These are phyloP conservation scores for Caenorhabditis japonica DNA, from an alignment of 2,888 invertebrate genomes.

Conservation along the genomic window DNA sequence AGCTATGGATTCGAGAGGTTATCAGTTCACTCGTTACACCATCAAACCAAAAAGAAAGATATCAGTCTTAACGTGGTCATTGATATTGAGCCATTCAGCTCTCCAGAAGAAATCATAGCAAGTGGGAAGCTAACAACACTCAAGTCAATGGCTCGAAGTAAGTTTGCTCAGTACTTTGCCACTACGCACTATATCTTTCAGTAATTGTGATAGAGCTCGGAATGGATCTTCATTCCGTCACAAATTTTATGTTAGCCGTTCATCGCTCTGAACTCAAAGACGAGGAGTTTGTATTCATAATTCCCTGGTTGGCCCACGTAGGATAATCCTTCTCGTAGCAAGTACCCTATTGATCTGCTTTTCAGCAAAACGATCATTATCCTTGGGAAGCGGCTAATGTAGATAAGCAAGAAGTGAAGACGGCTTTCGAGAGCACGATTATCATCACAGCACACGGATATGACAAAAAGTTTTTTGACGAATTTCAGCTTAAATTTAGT, in stretches of 20 bases:
- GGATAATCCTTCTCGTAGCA: conserved; percentile 4
- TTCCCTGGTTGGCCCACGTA: conserved; percentile 76
- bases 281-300: conserved; percentile 73
- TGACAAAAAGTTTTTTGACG: conserved; percentile 76
- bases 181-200: conserved; percentile 27
- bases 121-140: conserved; percentile 67
- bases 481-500: conserved; percentile 72
- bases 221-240: conserved; percentile 72
- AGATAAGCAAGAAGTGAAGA: conserved; percentile 73
- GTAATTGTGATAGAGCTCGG: conserved; percentile 76
- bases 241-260: conserved; percentile 72
- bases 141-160: conserved; percentile 65
- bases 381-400: conserved; percentile 75
- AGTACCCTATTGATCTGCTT: not conserved
- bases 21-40: conserved; percentile 69
- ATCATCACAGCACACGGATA: conserved; percentile 77
- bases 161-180: conserved; percentile 1
- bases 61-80: conserved; percentile 69
- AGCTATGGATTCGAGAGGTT: conserved; percentile 67
- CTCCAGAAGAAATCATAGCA: conserved; percentile 74
- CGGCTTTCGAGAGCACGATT: conserved; percentile 73
- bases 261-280: conserved; percentile 68
- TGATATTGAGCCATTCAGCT: conserved; percentile 72
- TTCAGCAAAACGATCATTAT: conserved; percentile 70
- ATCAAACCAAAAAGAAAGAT: conserved; percentile 66